These are phyloP conservation scores for Plectropomus leopardus DNA, from an alignment of 2,113 vertebrate genomes.

Conservation along the genomic window DNA sequence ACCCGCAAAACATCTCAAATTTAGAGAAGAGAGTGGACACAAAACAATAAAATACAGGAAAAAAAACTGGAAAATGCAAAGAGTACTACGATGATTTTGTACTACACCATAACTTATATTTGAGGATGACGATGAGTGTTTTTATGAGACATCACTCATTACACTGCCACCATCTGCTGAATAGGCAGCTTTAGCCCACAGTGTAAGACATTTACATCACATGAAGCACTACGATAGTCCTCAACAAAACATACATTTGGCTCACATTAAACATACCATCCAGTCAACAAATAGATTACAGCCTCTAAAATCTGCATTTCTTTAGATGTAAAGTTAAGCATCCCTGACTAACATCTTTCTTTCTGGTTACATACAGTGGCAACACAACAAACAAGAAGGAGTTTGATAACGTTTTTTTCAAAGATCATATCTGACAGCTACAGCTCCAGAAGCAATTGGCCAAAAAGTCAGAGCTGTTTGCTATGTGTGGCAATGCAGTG, in stretches of 20 bases:
- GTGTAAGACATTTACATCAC: not conserved
- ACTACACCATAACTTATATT: not conserved
- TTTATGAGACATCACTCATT: not conserved
- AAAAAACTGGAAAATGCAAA: too few species aligned
- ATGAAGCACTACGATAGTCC: not conserved
- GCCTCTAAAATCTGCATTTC: not conserved
- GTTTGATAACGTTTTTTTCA: not conserved
- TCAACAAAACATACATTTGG: not conserved
- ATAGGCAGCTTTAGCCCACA: not conserved
- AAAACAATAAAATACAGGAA: too few species aligned
- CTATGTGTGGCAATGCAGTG: not conserved
- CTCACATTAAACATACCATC: not conserved
- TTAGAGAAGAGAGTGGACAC: too few species aligned
- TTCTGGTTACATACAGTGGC: not conserved
- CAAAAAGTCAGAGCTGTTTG: conserved; percentile 9
- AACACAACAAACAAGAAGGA: not conserved
- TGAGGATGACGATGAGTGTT: not conserved
- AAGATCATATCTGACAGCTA: not conserved
- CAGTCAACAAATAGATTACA: not conserved
- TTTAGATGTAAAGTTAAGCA: not conserved
- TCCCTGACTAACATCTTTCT: not conserved
- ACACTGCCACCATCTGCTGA: not conserved
- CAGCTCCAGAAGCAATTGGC: not conserved
- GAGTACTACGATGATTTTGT: not conserved
- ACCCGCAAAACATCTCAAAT: too few species aligned